Base-by-base conservation (phyloP, 2,888 invertebrate species). In the Odontothrips loti region DNA sequence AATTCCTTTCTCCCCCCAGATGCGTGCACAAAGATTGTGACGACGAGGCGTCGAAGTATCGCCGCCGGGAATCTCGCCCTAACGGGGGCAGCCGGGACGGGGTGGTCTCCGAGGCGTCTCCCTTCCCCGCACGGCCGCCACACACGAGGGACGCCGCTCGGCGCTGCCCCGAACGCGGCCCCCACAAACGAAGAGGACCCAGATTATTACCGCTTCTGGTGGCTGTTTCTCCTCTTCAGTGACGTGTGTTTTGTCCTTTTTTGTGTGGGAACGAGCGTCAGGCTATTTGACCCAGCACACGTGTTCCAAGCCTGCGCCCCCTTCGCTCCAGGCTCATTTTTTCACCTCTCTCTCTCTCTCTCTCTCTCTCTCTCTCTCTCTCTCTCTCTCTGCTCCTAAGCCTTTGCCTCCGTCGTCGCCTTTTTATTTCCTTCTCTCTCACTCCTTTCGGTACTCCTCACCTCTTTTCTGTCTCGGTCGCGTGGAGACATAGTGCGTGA, bases 241-340 rank as follows among this genome's bases (percentile, higher is more conserved):
- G 68, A 75, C 68, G 68, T 75, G 68, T 75, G 68, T 75, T 75
- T 75, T 75, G 68, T 75, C 23, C 68, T 75, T 75, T 75, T 75
- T 75, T 75, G 68, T 75, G 68, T 75, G 68, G 68, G 68, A 75
- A 75, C 68, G 68, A 23, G 68, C 68, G 68, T 75, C 68, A 75
- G 68, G 68, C 68, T 75, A 75, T 75, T 75, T 75, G 68, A 75
- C 68, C 68, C 68, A 27, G 68, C 68, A 75, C 68, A 75, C 68
- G 68, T 75, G 68, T 75, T 75, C 68, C 68, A n/a, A n/a, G 51
- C 51, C 58, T 58, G 58, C 58, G 17, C 58, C 1, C n/a, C 58
- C 20, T 15, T 51, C 12, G 6, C 15, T 51, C 3, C 20, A 51
- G 12, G 17, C n/a, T 1, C n/a, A 0, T 17, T 58, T 58, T 58